Evolutionary conservation across 2,888 invertebrate species (phyloP), one percentile per base, ranked within the genome.

Genomic region (Microdon myrmicae): DNA sequence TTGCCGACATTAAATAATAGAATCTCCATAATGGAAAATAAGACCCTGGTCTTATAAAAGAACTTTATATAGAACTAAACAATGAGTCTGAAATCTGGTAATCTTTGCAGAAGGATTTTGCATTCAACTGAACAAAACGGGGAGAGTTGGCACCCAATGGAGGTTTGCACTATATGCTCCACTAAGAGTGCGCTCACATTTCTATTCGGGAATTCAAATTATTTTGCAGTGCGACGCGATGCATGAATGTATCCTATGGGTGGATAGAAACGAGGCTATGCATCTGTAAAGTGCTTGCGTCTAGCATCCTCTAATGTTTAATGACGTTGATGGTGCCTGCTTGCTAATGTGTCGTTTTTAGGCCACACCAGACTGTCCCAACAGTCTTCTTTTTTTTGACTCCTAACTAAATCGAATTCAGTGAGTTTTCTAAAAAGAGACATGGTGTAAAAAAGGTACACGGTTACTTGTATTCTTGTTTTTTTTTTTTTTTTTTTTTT

Each of bases 181-280:
- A 34, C 48, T 19, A 17, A 35, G 29, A 13, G 12, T 41, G 13
- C 37, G 37, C 34, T 44, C 38, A 44, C 35, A 38, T 58, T 26
- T 43, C 48, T 55, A 32, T 60, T 60, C 22, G 32, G 60, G 60
- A 55, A 55, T 60, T 55, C 32, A 60, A 60, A 55, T 48, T 48
- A 60, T 60, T 48, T 19, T 48, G 60, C 60, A 55, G 48, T 31
- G 48, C 23, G 37, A 37, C 20, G 35, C 39, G n/a, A 35, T 37
- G 31, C 31, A 49, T 53, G 23, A 28, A 35, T 35, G n/a, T n/a
- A n/a, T n/a, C n/a, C n/a, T n/a, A n/a, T n/a, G 13, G 34, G 26
- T 45, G 45, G 19, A 32, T 54, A 14, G 26, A n/a, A n/a, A n/a
- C n/a, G n/a, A n/a, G n/a, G n/a, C n/a, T n/a, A n/a, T n/a, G n/a